Evolutionary conservation across 2,113 vertebrate species (phyloP).

Genomic region (Dryoscopus gambensis): DNA sequence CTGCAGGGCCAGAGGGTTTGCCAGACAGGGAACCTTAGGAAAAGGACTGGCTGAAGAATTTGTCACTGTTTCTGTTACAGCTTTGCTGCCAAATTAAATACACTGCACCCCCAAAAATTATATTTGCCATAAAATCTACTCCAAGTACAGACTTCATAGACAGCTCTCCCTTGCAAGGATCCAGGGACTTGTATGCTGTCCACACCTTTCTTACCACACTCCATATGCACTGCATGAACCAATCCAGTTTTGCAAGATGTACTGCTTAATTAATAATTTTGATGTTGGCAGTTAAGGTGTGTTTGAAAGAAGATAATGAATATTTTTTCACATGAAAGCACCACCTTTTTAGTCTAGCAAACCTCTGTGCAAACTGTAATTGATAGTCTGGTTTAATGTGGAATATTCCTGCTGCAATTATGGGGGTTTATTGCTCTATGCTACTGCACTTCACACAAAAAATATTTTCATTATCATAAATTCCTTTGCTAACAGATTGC

Average conservation of each 20-base stretch:
- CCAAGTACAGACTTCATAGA: not conserved
- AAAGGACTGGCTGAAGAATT: not conserved
- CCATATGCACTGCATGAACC: not conserved
- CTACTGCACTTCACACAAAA: slow-evolving; percentile 30
- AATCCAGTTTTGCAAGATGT: slow-evolving; percentile 35
- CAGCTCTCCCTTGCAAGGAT: not conserved
- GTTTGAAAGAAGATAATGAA: slow-evolving; percentile 45
- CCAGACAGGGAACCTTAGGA: not conserved
- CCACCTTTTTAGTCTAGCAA: slow-evolving; percentile 46
- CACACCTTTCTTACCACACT: not conserved
- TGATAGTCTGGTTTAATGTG: slow-evolving; percentile 45
- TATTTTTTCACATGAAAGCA: slow-evolving; percentile 53
- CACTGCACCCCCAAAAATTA: not conserved
- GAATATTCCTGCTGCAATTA: slow-evolving; percentile 41
- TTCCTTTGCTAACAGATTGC: slow-evolving; percentile 7
- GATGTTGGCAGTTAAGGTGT: slow-evolving; percentile 60
- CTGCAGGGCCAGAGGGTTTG: not conserved
- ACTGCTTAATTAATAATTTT: slow-evolving; percentile 66
- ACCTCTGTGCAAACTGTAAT: slow-evolving; percentile 42
- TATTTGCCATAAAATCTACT: not conserved
- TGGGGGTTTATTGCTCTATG: slow-evolving; percentile 21
- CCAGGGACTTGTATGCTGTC: not conserved
- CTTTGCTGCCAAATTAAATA: not conserved
- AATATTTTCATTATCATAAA: slow-evolving; percentile 46
- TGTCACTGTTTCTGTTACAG: not conserved